Conservation (phyloP, 2,797 vertebrate genomes). For the Phoebastria nigripes region DNA sequence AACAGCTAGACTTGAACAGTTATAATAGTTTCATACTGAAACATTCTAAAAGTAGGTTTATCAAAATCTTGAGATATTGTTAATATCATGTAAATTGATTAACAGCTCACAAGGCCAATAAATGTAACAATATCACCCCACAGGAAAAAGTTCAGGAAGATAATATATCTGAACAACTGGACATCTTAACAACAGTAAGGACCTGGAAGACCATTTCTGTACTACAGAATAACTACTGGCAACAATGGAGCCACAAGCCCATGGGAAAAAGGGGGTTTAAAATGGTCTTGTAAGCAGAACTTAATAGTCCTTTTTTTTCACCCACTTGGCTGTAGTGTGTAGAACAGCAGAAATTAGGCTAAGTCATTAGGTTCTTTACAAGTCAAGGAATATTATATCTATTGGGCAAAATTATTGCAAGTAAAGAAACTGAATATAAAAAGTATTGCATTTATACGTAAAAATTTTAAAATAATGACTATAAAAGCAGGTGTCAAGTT, state of each 20-base stretch:
- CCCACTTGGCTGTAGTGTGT: constrained; percentile 44
- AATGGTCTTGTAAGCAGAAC: constrained; percentile 17
- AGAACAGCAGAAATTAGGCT: constrained; percentile 42
- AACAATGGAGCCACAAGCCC: constrained; percentile 13
- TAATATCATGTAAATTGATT: constrained; percentile 9
- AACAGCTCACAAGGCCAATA: constrained; percentile 41
- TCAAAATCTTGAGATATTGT: constrained; percentile 38
- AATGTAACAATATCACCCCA: constrained; percentile 10
- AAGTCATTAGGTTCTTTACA: constrained; percentile 30
- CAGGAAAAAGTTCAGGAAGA: constrained; percentile 24
- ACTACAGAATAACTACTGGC: constrained; percentile 28
- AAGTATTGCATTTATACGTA: constrained; percentile 64
- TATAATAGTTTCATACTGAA: constrained; percentile 32
- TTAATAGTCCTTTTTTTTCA: background rate
- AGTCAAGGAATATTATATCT: constrained; percentile 36
- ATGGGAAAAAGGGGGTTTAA: background rate
- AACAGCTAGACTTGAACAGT: constrained; percentile 40
- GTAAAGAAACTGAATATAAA: constrained; percentile 59
- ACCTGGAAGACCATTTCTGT: constrained; percentile 49
- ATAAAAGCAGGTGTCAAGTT: constrained; percentile 45
- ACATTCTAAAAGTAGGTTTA: constrained; percentile 39
- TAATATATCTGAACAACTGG: constrained; percentile 22
- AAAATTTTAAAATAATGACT: constrained; percentile 65
- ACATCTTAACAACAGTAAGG: constrained; percentile 18
- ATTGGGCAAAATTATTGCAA: constrained; percentile 51